Evolutionary conservation across 2,113 vertebrate genomes (phyloP), one percentile per base, ranked within the genome.

Genomic region (Proterorhinus semilunaris): DNA sequence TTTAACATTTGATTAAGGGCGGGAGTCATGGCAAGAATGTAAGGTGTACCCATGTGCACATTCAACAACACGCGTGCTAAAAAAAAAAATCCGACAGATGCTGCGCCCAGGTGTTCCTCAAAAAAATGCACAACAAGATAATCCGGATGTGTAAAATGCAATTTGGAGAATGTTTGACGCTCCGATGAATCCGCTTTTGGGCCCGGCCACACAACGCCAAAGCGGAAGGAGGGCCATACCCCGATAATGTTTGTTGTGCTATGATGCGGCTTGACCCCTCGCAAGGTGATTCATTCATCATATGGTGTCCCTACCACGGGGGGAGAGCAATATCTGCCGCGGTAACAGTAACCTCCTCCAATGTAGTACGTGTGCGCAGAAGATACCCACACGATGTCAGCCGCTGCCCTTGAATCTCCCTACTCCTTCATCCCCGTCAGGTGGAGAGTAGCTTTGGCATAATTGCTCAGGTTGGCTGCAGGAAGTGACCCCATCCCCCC

Each of bases 201-300:
- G 27, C 27, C 27, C 27, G 3, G 27, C 27, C 27, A 36, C 73
- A 63, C 71, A 43, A 51, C 10, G 21, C 27, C 65, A 50, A 36
- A 58, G 62, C 46, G 13, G 53, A 58, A 54, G 68, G 66, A 43
- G 58, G n/a, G 27, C 27, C 27, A 36, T 36, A 36, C 27, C 27
- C 27, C 47, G 1, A 72, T 68, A 75, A 71, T 76, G 69, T 72
- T 78, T 64, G 68, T 78, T 36, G n/a, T 71, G 78, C 68, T 46
- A 55, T 13, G 70, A 72, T 59, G 53, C 66, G 58, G 69, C 57
- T 72, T 83, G 85, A 90, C 88, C 84, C 80, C 81, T 79, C 27
- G 75, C 88, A 88, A 89, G 87, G 90, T 90, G 88, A 89, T 86
- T 83, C 84, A 90, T 90, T 89, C 77, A 87, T 89, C 83, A 83